Percentiles rank a stretch among this genome's conserved stretches.
These are phyloP conservation scores for Eriosoma lanigerum DNA, from an alignment of 1,140 invertebrate species.

Conservation along the genomic window DNA sequence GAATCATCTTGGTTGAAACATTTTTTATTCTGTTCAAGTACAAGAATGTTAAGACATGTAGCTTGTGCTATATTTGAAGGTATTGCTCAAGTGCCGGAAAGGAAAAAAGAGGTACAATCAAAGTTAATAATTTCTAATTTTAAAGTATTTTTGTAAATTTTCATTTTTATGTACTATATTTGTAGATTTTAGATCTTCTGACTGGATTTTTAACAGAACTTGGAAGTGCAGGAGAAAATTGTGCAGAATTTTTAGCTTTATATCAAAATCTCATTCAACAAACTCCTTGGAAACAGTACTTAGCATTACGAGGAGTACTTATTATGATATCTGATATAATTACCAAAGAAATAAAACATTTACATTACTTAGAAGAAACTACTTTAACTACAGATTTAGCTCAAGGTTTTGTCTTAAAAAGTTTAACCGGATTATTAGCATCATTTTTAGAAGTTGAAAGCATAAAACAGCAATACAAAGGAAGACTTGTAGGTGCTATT, in stretches of 20 bases:
- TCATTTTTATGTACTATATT: not conserved
- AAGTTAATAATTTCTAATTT: not conserved
- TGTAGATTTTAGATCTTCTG: conserved; percentile 76
- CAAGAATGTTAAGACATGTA: conserved; percentile 81
- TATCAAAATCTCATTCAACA: conserved; percentile 84
- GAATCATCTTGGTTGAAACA: conserved; percentile 82
- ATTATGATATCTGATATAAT: conserved; percentile 81
- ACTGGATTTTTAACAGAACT: conserved; percentile 86
- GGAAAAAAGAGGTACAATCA: conserved; percentile 71
- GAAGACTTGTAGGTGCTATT: conserved; percentile 81
- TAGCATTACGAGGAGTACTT: conserved; percentile 84
- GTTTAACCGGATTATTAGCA: conserved; percentile 82
- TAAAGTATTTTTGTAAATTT: too few species aligned
- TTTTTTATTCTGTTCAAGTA: conserved; percentile 88
- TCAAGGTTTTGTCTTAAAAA: conserved; percentile 86
- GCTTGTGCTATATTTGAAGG: conserved; percentile 86
- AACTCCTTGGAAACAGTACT: conserved; percentile 88
- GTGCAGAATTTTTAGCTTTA: conserved; percentile 84
- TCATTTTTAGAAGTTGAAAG: conserved; percentile 79
- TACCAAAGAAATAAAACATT: conserved; percentile 81
- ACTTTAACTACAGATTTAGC: conserved; percentile 91
- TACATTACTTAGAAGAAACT: conserved; percentile 84
- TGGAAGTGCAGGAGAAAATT: conserved; percentile 81
- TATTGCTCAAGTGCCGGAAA: conserved; percentile 72
- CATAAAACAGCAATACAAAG: conserved; percentile 87